Evolutionary conservation across 1,140 invertebrate genomes (phyloP).

Genomic region (Drosophila athabasca): DNA sequence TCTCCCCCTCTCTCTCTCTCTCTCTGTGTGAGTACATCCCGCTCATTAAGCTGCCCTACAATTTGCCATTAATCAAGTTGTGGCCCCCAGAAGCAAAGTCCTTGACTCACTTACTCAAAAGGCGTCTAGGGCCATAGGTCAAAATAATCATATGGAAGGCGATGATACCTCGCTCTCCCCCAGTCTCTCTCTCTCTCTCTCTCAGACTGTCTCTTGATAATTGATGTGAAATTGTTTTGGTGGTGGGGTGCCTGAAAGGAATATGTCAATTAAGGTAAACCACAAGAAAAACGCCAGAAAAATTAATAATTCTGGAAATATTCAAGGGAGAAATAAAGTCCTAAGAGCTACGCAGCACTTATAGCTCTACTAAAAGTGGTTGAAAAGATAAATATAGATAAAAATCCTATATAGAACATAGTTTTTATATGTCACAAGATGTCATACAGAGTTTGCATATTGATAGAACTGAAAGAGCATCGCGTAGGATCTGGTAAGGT

Average conservation of each 20-base stretch:
- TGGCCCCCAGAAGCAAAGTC: conserved; percentile 13
- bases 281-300: background rate
- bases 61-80: conserved; percentile 56
- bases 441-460: too few relatives aligned
- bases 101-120: conserved; percentile 59
- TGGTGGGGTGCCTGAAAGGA: too few relatives aligned
- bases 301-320: too few relatives aligned
- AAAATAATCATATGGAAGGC: conserved; percentile 25
- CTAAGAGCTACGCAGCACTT: too few relatives aligned
- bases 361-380: too few relatives aligned
- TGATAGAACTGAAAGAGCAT: too few relatives aligned
- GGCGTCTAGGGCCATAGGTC: conserved; percentile 7
- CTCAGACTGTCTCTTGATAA: background rate
- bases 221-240: conserved; percentile 11
- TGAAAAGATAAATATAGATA: too few relatives aligned
- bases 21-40: background rate
- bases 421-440: too few relatives aligned
- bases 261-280: background rate
- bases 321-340: too few relatives aligned
- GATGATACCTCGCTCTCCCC: background rate
- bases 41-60: conserved; percentile 48
- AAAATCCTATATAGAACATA: too few relatives aligned
- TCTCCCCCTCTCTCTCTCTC: background rate
- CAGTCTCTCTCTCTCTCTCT: background rate
- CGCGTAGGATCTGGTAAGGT: too few relatives aligned